These are phyloP conservation scores for Heteropelma amictum DNA, from an alignment of 2,888 invertebrate genomes.

Conservation along the genomic window DNA sequence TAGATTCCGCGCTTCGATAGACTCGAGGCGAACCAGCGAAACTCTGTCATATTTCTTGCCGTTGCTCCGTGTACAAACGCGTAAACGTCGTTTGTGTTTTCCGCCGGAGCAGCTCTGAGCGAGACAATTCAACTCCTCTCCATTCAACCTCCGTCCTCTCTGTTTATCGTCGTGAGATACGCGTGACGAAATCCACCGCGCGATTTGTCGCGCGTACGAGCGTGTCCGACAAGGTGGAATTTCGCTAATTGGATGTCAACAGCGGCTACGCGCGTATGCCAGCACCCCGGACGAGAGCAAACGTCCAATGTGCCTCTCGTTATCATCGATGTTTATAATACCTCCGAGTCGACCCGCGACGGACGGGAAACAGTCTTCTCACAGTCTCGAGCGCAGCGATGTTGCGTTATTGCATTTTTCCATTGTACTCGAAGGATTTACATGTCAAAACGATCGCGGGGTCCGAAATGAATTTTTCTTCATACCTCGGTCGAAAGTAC, in stretches of 20 bases:
- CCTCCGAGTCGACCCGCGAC: too few relatives aligned
- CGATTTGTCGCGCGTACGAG: neutral
- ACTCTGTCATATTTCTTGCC: slow-evolving; percentile 7
- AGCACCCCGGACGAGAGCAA: slow-evolving; percentile 3
- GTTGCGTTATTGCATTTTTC: too few relatives aligned
- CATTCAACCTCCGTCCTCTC: slow-evolving; percentile 4
- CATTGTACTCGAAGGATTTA: too few relatives aligned
- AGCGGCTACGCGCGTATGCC: neutral
- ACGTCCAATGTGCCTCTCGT: slow-evolving; percentile 1
- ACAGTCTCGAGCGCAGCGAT: too few relatives aligned
- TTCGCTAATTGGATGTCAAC: slow-evolving; percentile 27
- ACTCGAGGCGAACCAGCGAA: slow-evolving; percentile 36
- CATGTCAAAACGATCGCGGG: too few relatives aligned
- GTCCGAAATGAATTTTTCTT: too few relatives aligned
- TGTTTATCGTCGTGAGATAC: too few relatives aligned
- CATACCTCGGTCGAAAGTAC: too few relatives aligned
- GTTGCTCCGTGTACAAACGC: neutral
- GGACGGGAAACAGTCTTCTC: too few relatives aligned
- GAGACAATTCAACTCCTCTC: slow-evolving; percentile 31
- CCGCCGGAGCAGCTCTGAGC: slow-evolving; percentile 10
- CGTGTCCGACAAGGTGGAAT: slow-evolving; percentile 8
- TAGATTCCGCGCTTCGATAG: slow-evolving; percentile 22
- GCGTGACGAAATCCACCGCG: neutral
- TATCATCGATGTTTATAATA: slow-evolving; percentile 14
- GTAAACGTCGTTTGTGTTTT: slow-evolving; percentile 26